phyloP scores from a whole-genome alignment of 2,113 vertebrate genomes.

The Scolopax mira region DNA sequence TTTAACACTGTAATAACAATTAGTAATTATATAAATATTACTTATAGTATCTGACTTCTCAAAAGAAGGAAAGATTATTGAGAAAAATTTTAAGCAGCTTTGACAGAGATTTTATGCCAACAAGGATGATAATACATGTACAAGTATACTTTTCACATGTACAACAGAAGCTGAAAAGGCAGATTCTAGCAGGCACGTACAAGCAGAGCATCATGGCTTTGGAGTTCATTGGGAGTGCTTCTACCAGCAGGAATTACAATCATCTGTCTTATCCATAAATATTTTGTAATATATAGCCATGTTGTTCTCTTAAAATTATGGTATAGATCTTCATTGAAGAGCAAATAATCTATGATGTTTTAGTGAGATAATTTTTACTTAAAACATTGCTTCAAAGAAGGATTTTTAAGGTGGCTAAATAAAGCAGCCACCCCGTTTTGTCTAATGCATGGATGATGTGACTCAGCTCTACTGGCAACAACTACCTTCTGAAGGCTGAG shows the following conservation, averaged over 20 bases:
- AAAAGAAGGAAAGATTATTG: neutral
- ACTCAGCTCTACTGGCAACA: neutral
- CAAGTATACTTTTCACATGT: neutral
- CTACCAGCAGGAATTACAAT: neutral
- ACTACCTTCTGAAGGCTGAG: neutral
- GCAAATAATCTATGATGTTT: neutral
- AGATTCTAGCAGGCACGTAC: neutral
- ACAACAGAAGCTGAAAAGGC: neutral
- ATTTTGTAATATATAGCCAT: neutral
- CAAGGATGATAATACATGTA: neutral
- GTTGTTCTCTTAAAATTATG: neutral
- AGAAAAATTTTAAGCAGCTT: neutral
- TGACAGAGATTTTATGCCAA: neutral
- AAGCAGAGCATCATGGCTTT: neutral
- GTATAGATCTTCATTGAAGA: neutral
- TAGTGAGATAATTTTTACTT: neutral
- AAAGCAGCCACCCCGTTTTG: neutral
- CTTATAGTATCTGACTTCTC: neutral
- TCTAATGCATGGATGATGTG: neutral
- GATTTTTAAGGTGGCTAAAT: neutral
- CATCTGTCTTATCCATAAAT: neutral
- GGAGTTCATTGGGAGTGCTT: neutral
- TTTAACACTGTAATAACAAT: neutral
- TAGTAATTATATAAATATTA: neutral
- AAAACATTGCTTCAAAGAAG: neutral